Evolutionary conservation across 2,797 vertebrate species (phyloP).

Genomic region (Tragelaphus oryx): DNA sequence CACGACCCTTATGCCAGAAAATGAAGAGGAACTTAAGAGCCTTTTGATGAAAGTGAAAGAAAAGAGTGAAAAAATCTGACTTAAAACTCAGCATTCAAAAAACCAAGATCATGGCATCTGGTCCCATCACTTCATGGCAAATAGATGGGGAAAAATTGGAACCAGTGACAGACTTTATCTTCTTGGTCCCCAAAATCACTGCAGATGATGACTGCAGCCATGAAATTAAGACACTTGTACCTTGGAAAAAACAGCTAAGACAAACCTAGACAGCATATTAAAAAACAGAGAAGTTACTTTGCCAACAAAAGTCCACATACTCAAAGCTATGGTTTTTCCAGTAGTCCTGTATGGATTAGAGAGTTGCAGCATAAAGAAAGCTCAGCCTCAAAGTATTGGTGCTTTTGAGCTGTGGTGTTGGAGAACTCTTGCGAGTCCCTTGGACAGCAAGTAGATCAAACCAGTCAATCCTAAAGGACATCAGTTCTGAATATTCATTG

Average conservation of each 20-base stretch:
- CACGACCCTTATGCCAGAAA: not conserved
- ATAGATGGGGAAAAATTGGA: not conserved
- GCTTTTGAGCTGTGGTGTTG: not conserved
- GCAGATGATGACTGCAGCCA: not conserved
- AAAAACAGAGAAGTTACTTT: not conserved
- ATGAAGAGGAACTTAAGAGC: not conserved
- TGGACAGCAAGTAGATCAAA: not conserved
- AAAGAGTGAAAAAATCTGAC: not conserved
- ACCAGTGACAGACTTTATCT: not conserved
- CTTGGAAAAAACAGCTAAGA: not conserved
- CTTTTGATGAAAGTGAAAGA: not conserved
- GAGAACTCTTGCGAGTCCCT: not conserved
- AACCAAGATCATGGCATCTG: not conserved
- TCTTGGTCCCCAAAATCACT: not conserved
- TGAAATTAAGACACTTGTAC: not conserved
- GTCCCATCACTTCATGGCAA: not conserved
- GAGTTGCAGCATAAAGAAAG: not conserved
- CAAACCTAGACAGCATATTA: not conserved
- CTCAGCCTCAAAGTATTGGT: not conserved
- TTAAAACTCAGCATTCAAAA: not conserved
- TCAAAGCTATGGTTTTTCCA: not conserved
- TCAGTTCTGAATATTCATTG: not conserved
- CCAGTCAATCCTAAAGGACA: not conserved
- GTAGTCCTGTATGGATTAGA: not conserved
- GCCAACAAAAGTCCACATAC: not conserved